A percentile compares a stretch with the other conserved stretches of the same genome.
Conservation (phyloP, 2,888 invertebrate genomes). For the Bugula neritina region DNA sequence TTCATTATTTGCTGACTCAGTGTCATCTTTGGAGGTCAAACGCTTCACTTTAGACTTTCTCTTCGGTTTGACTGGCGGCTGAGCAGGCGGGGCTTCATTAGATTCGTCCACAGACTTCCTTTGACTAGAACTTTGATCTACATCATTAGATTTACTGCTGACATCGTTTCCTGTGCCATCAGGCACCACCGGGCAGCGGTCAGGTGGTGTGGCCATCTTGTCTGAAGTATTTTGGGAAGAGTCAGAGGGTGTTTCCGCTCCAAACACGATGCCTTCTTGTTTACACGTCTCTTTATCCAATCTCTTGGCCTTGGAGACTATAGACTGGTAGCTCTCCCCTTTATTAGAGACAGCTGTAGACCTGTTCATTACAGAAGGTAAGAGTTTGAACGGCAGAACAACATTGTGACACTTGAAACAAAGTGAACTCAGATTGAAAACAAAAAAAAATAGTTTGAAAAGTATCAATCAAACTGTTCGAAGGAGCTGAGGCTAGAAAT, state of each 20-base stretch:
- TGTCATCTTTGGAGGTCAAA: not conserved
- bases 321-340: not conserved
- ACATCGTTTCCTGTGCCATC: too few species aligned
- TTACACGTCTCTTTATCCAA: conserved; percentile 45
- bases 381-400: too few species aligned
- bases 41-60: not conserved
- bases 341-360: not conserved
- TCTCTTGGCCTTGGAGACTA: conserved; percentile 31
- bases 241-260: not conserved
- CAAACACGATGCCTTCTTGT: conserved; percentile 50
- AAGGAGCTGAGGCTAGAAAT: too few species aligned
- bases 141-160: not conserved
- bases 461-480: too few species aligned
- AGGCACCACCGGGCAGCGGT: too few species aligned
- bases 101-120: not conserved
- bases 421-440: too few species aligned
- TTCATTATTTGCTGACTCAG: not conserved
- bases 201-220: too few species aligned
- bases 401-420: too few species aligned
- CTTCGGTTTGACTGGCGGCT: not conserved
- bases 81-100: not conserved
- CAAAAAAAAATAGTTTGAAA: too few species aligned
- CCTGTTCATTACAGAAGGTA: too few species aligned
- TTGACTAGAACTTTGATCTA: not conserved
- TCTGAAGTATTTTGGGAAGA: not conserved